Conservation (phyloP, 2,888 invertebrate genomes). For the Spialia ferax region DNA sequence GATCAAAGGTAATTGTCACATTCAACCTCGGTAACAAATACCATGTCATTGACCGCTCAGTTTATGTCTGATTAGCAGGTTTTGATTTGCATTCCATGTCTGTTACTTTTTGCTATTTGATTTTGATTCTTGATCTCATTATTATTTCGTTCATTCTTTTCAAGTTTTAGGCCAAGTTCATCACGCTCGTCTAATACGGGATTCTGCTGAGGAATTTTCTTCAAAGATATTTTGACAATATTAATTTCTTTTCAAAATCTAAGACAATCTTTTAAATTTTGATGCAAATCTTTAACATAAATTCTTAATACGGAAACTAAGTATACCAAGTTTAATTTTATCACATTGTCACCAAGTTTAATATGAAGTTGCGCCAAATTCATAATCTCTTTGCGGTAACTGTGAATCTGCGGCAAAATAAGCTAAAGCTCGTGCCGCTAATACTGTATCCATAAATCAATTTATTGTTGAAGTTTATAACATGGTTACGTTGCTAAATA, state of each 20-base stretch:
- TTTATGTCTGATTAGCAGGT: neutral
- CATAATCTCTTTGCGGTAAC: neutral
- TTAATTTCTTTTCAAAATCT: no score
- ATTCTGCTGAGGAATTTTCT: no score
- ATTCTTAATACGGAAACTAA: neutral
- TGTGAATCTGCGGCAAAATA: neutral
- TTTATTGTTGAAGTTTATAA: neutral
- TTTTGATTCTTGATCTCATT: no score
- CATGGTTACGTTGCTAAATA: neutral
- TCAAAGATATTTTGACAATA: no score
- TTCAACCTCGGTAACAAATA: slow-evolving; percentile 1
- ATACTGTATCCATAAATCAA: slow-evolving; percentile 14
- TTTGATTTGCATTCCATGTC: neutral
- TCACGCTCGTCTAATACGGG: no score
- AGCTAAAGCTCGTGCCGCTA: neutral
- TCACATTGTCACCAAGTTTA: slow-evolving; percentile 8
- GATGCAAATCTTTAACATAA: no score
- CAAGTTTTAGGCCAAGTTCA: no score
- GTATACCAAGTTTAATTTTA: neutral
- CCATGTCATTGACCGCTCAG: neutral
- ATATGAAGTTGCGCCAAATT: slow-evolving; percentile 5
- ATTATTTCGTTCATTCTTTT: no score
- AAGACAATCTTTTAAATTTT: no score
- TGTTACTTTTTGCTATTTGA: no score
- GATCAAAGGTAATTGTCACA: slow-evolving; percentile 2